A percentile compares a stretch with the other conserved stretches of the same genome.
These are phyloP conservation scores for Dendropsophus ebraccatus DNA, from an alignment of 2,113 vertebrate species.

Conservation along the genomic window DNA sequence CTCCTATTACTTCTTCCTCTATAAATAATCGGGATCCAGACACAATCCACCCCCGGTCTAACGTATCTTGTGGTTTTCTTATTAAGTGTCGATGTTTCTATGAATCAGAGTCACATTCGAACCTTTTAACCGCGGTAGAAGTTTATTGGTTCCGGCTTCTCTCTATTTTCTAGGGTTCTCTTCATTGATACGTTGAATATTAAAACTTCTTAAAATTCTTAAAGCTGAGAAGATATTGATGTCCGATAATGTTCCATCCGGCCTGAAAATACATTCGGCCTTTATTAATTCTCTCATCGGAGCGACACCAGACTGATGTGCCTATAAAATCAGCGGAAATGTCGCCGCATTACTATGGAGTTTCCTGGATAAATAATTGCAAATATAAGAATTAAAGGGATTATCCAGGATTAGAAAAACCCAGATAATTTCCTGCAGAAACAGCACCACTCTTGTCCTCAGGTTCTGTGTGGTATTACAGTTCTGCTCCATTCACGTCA, in stretches of 20 bases:
- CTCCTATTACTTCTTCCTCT: slow-evolving; percentile 60
- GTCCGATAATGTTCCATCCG: no score
- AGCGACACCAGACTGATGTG: background rate
- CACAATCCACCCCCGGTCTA: slow-evolving; percentile 72
- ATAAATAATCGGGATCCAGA: slow-evolving; percentile 74
- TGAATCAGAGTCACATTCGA: background rate
- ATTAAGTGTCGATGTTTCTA: slow-evolving; percentile 49
- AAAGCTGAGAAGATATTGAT: no score
- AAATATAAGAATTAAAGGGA: no score
- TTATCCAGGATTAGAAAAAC: no score
- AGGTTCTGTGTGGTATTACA: no score
- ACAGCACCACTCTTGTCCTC: no score
- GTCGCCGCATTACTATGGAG: no score
- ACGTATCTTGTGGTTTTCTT: slow-evolving; percentile 72
- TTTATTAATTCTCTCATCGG: background rate
- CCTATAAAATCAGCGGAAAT: no score
- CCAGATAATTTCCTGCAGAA: no score
- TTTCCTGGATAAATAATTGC: background rate
- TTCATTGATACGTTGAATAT: background rate
- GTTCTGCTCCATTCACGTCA: no score
- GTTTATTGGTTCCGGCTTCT: background rate
- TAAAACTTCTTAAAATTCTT: no score
- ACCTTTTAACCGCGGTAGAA: background rate
- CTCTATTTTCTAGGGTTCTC: background rate
- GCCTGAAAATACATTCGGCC: no score